Evolutionary conservation across 2,797 vertebrate species (phyloP).

Genomic region (Halcyon leucocephala): DNA sequence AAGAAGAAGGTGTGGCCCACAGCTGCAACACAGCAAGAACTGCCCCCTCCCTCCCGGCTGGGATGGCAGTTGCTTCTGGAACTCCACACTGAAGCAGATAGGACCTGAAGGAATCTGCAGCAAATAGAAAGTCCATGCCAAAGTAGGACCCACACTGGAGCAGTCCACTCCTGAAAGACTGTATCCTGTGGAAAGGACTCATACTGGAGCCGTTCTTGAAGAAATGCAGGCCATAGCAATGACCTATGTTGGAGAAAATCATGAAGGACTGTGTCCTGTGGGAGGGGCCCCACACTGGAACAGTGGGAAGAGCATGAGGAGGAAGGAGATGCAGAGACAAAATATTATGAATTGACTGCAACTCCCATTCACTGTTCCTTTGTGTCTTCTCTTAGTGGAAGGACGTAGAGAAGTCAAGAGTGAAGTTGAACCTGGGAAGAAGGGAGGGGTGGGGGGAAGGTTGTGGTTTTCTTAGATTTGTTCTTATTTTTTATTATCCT

Average conservation of each 20-base stretch:
- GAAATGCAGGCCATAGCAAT: not conserved
- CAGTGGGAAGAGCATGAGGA: not conserved
- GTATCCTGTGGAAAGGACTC: not conserved
- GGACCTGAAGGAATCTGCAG: too few relatives aligned
- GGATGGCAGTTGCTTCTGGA: not conserved
- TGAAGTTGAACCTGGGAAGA: not conserved
- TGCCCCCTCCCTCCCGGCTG: rapidly evolving
- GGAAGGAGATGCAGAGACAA: not conserved
- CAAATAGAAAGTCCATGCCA: too few relatives aligned
- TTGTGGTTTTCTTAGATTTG: rapidly evolving
- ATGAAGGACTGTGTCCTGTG: not conserved
- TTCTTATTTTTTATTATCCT: not conserved
- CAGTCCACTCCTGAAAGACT: not conserved
- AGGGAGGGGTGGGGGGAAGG: rapidly evolving
- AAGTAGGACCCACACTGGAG: not conserved
- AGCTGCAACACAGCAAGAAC: not conserved
- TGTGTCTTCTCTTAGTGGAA: not conserved
- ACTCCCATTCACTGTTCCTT: not conserved
- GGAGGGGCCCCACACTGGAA: not conserved
- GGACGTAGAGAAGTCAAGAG: not conserved
- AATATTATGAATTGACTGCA: not conserved
- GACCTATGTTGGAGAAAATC: not conserved
- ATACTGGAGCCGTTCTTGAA: not conserved
- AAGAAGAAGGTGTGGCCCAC: not conserved
- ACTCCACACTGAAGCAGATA: too few relatives aligned